A percentile compares a stretch with the other conserved stretches of the same genome.
These are phyloP conservation scores for Lytechinus pictus DNA, from an alignment of 35 echinoderm and acorn worm genomes.

Conservation along the genomic window DNA sequence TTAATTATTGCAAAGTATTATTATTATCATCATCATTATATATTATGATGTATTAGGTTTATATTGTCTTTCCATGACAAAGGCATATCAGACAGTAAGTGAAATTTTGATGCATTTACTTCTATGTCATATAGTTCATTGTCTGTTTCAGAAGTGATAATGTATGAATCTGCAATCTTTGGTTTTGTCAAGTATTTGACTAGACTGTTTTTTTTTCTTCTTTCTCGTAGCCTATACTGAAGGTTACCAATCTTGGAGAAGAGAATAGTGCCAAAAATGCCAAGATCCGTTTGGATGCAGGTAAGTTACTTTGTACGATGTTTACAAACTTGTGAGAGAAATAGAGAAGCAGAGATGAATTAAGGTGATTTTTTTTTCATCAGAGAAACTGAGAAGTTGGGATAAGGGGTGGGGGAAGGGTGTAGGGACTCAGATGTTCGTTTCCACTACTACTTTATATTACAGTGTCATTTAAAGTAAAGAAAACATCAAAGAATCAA, in stretches of 20 bases:
- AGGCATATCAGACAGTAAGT: too few relatives aligned
- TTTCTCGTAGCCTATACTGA: constrained; percentile 4
- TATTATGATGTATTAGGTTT: too few relatives aligned
- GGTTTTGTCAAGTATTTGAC: background rate
- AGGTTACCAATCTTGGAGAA: constrained; percentile 49
- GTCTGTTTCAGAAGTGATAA: background rate
- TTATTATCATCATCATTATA: too few relatives aligned
- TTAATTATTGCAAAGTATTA: too few relatives aligned
- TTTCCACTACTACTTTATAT: too few relatives aligned
- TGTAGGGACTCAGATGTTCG: too few relatives aligned
- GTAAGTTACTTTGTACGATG: background rate
- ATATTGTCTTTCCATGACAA: too few relatives aligned
- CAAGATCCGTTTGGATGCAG: constrained; percentile 44
- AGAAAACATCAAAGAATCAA: background rate
- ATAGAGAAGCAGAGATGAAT: background rate
- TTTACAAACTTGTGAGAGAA: background rate
- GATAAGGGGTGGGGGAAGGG: background rate
- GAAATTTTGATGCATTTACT: background rate
- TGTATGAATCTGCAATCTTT: background rate
- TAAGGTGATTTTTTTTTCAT: background rate
- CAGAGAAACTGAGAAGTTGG: background rate
- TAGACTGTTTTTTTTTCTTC: background rate
- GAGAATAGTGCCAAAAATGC: constrained; percentile 44
- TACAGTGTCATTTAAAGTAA: too few relatives aligned
- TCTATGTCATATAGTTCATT: background rate